A percentile compares a stretch with the other conserved stretches of the same genome.
Evolutionary conservation across 35 echinoderm and acorn worm genomes (phyloP).

Genomic region (Patiria miniata): DNA sequence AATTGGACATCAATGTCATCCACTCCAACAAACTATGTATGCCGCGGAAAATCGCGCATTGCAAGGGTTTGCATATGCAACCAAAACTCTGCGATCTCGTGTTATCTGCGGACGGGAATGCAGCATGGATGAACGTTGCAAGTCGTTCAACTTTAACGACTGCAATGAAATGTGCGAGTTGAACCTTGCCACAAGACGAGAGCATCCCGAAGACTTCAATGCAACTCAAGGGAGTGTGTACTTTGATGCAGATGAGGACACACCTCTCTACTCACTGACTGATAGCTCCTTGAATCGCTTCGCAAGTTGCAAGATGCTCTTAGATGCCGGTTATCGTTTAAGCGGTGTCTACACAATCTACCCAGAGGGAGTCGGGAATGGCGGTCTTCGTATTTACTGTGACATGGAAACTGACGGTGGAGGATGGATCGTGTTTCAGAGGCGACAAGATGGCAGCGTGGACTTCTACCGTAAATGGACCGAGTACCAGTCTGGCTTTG

Average conservation of each 20-base stretch:
- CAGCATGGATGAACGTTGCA: not conserved
- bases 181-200: not conserved
- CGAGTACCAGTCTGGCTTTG: constrained; percentile 11
- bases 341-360: constrained; percentile 23
- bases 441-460: constrained; percentile 17
- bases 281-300: not conserved
- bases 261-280: not conserved
- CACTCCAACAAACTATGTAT: too few relatives aligned
- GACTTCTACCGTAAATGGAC: constrained; percentile 1
- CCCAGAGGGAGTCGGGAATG: not conserved
- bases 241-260: not conserved
- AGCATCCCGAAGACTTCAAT: not conserved
- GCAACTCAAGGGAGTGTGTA: not conserved
- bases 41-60: too few relatives aligned
- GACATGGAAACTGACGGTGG: constrained; percentile 31
- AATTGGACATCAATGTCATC: too few relatives aligned
- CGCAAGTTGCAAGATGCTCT: constrained; percentile 9
- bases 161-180: not conserved
- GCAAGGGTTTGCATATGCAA: not conserved
- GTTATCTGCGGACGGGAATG: not conserved
- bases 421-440: constrained; percentile 39
- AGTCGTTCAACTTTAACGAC: constrained; percentile 4
- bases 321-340: not conserved
- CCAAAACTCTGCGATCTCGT: not conserved
- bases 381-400: not conserved